These are phyloP conservation scores for Acipenser transmontanus DNA, from an alignment of 2,797 vertebrate genomes.

Conservation along the genomic window DNA sequence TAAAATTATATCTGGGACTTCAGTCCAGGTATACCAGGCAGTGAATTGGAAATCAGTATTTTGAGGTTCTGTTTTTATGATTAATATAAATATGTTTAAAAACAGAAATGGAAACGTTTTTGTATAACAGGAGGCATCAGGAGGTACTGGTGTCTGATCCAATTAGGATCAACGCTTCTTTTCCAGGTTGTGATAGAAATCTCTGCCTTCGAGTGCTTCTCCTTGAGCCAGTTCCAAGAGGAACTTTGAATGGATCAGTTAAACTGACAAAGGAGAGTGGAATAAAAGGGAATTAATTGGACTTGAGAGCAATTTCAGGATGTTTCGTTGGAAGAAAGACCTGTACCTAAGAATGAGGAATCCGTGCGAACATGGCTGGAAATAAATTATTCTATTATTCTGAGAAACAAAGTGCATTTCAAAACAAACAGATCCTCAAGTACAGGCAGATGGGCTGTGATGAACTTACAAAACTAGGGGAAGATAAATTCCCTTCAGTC, in stretches of 20 bases:
- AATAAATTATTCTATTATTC: slow-evolving; percentile 48
- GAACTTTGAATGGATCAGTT: slow-evolving; percentile 10
- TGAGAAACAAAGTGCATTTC: slow-evolving; percentile 44
- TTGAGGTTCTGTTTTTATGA: too few species aligned
- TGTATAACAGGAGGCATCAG: not conserved
- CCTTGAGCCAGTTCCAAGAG: not conserved
- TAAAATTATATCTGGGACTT: too few species aligned
- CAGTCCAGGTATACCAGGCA: too few species aligned
- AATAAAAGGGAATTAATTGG: slow-evolving; percentile 55
- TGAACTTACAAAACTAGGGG: slow-evolving; percentile 27
- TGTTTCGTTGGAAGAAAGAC: slow-evolving; percentile 39
- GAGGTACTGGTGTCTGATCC: not conserved
- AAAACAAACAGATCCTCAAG: slow-evolving; percentile 25
- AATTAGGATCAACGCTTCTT: not conserved
- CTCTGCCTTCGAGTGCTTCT: not conserved
- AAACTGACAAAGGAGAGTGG: slow-evolving; percentile 26
- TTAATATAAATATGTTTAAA: too few species aligned
- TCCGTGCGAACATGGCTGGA: slow-evolving; percentile 46
- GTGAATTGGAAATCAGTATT: too few species aligned
- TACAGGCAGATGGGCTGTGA: slow-evolving; percentile 15
- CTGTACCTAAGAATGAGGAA: slow-evolving; percentile 31
- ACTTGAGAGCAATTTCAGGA: slow-evolving; percentile 54
- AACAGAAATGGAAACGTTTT: too few species aligned
- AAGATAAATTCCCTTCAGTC: slow-evolving; percentile 14
- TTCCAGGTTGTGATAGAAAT: not conserved